These are phyloP conservation scores for Drosophila engyochracea DNA, from an alignment of 2,888 invertebrate species.

Conservation along the genomic window DNA sequence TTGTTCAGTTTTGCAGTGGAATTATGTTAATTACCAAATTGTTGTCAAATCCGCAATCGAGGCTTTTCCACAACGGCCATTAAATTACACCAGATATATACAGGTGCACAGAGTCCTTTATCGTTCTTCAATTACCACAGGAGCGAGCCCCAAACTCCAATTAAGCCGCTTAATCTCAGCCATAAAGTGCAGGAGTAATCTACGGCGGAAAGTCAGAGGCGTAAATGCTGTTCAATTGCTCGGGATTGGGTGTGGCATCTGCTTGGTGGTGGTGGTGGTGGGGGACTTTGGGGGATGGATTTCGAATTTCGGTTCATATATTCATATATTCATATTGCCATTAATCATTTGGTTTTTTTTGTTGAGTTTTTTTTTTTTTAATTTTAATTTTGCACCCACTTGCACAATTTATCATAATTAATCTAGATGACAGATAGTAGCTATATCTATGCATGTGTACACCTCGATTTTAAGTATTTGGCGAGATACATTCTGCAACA, in stretches of 20 bases:
- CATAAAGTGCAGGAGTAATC: constrained; percentile 31
- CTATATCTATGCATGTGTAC: constrained; percentile 28
- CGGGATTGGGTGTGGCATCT: constrained; percentile 2
- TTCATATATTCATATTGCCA: constrained; percentile 52
- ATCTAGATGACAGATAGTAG: constrained; percentile 55
- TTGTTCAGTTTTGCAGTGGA: background rate
- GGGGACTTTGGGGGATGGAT: background rate
- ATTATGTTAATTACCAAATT: constrained; percentile 6
- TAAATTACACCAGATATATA: constrained; percentile 32
- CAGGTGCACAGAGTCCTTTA: constrained; percentile 50
- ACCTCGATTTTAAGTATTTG: background rate
- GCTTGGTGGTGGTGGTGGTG: background rate
- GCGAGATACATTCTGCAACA: constrained; percentile 27
- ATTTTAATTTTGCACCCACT: constrained; percentile 58
- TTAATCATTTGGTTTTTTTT: constrained; percentile 53
- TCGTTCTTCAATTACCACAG: constrained; percentile 71
- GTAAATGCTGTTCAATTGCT: constrained; percentile 53
- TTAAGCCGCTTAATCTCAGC: constrained; percentile 65
- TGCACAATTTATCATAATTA: constrained; percentile 71
- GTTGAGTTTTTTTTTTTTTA: constrained; percentile 22
- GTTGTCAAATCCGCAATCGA: constrained; percentile 19
- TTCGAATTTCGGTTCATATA: background rate
- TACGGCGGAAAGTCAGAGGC: constrained; percentile 41
- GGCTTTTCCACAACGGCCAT: constrained; percentile 18
- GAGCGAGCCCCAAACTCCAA: constrained; percentile 39